A percentile compares a stretch with the other conserved stretches of the same genome.
These are phyloP conservation scores for Gymnothorax javanicus DNA, from an alignment of 2,797 vertebrate genomes.

Conservation along the genomic window DNA sequence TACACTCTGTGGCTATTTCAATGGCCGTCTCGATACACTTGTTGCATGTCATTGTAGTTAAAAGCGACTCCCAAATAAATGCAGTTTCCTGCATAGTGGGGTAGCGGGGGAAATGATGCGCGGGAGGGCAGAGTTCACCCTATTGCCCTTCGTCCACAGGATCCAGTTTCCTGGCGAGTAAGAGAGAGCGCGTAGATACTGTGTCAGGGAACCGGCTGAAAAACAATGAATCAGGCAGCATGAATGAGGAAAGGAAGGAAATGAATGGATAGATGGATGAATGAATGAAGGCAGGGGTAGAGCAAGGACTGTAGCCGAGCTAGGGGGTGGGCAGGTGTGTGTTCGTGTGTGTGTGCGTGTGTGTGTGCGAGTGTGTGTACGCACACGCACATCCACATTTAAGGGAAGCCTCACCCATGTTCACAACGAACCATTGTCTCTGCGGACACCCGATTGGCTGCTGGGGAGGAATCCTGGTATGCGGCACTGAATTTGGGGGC, in stretches of 20 bases:
- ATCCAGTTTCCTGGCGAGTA: slow-evolving; percentile 1
- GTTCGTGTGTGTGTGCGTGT: background rate
- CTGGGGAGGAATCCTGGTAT: slow-evolving; percentile 2
- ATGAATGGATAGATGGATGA: slow-evolving; percentile 27
- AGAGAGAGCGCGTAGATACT: background rate
- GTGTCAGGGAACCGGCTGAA: background rate
- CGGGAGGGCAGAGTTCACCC: background rate
- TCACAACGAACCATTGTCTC: background rate
- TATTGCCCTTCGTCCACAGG: background rate
- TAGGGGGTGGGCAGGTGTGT: background rate
- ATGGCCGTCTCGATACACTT: too few relatives aligned
- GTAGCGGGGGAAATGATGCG: background rate
- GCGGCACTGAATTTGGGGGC: slow-evolving; percentile 45
- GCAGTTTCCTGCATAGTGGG: too few relatives aligned
- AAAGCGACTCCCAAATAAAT: too few relatives aligned
- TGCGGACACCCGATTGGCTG: slow-evolving; percentile 13
- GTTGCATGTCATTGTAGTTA: too few relatives aligned
- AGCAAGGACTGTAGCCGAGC: background rate
- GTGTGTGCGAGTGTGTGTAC: background rate
- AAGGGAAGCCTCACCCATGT: background rate
- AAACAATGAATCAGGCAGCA: slow-evolving; percentile 14
- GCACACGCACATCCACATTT: background rate
- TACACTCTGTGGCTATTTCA: too few relatives aligned
- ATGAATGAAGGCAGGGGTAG: background rate
- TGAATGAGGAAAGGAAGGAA: slow-evolving; percentile 23